Evolutionary conservation across 1,140 invertebrate genomes (phyloP), one percentile per base, ranked within the genome.

Genomic region (Drosophila ambigua): DNA sequence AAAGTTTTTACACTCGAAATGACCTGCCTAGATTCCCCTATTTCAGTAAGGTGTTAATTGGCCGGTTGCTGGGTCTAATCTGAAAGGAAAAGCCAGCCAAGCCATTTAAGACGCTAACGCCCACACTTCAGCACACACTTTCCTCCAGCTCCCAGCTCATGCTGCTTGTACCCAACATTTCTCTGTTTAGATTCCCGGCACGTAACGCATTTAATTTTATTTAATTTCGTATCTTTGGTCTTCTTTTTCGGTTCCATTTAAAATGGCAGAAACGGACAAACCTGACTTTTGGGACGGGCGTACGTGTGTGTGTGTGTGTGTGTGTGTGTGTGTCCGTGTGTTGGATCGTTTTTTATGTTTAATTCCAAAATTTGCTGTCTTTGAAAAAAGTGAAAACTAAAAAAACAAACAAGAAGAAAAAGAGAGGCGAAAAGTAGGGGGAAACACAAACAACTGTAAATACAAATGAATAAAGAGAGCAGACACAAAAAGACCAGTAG

Each of bases 321-420:
- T 57, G 50, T 41, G 20, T 20, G 61, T 71, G 64, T 77, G 58
- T 62, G 59, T 68, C 58, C 65, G 65, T 75, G 72, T 57, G 50
- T 41, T 54, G 41, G 52, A 54, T 64, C 46, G 31, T n/a, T 62
- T 48, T 9, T 50, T 68, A 53, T 51, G 28, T 55, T 49, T 72
- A 39, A 74, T 72, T 46, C 43, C 44, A 50, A 60, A 58, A 72
- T 63, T 77, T 75, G 63, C 63, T 60, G 77, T 59, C 67, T 50
- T 72, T 68, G 39, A 58, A 77, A 80, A 81, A 82, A 82, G 79
- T 82, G 80, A 83, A 83, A 83, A 83, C 75, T 58, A 63, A 20
- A 71, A 39, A 67, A 44, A 13, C 35, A 4, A 39, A 13, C 35
- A 39, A 4, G 9, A 39, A 39, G 35, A 39, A 39, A 39, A 39